Evolutionary conservation across 2,113 vertebrate genomes (phyloP).

Genomic region (Panthera leo): DNA sequence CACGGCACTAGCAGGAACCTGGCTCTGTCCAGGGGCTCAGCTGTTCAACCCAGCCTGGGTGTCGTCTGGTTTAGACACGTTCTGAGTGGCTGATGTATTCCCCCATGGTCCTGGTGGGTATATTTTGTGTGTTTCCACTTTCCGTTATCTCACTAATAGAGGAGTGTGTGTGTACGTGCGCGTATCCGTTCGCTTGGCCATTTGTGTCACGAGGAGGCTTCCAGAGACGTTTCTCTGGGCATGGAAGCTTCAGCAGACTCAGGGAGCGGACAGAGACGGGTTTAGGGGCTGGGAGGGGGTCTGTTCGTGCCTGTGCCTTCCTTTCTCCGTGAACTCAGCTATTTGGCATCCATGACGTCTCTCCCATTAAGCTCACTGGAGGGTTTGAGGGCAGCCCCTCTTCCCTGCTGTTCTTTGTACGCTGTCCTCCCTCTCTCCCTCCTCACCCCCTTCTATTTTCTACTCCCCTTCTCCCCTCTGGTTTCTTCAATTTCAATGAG

Average conservation of each 20-base stretch:
- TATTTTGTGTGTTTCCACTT: background rate
- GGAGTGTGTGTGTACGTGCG: background rate
- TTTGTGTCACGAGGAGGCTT: slow-evolving; percentile 25
- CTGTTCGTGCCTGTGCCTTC: background rate
- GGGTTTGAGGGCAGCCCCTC: background rate
- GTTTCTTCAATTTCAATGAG: slow-evolving; percentile 77
- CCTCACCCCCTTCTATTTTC: background rate
- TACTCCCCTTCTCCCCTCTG: background rate
- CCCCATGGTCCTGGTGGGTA: background rate
- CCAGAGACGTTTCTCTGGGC: slow-evolving; percentile 27
- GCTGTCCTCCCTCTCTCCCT: background rate
- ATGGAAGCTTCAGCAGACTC: background rate
- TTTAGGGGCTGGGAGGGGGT: background rate
- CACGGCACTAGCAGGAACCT: background rate
- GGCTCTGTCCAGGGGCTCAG: background rate
- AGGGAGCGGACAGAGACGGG: slow-evolving; percentile 13
- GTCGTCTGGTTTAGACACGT: background rate
- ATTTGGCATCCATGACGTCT: slow-evolving; percentile 33
- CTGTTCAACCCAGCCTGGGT: background rate
- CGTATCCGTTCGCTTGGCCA: background rate
- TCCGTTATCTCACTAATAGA: background rate
- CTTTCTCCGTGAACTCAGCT: slow-evolving; percentile 50
- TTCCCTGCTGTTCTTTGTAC: background rate
- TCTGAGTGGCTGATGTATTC: background rate
- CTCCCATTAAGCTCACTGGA: background rate